Evolutionary conservation across 1,140 invertebrate species (phyloP), one percentile per base, ranked within the genome.

Genomic region (Solenopsis invicta): DNA sequence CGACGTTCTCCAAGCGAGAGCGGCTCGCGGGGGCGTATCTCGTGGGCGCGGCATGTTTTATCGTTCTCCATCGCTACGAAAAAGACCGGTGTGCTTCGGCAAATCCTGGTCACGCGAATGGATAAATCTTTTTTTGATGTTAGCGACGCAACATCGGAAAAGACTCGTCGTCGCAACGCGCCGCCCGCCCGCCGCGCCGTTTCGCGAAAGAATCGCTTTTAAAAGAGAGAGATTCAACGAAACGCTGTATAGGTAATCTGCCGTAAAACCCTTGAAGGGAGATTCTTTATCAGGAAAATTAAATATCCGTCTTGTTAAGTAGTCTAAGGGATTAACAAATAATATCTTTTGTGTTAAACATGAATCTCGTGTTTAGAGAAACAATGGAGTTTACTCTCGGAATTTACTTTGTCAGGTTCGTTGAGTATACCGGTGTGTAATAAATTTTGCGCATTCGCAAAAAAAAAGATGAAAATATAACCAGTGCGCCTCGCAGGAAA

Each of bases 21-120:
- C 41, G 59, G 21, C 41, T 77, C 41, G 56, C 75, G 75, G 24
- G 24, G 76, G 41, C 72, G 72, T 75, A 75, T 29, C 34, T 74
- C 71, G 72, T 56, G 72, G 52, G 72, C 18, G 41, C 59, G 59
- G 24, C 41, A 62, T 62, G 21, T 66, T 78, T 78, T 66, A 78
- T 78, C 75, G 59, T 66, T 78, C 24, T 10, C 45, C 59, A 66
- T 78, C 41, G 59, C 24, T 62, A n/a, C 2, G 76, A 78, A 66
- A 78, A 78, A 66, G 24, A 12, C 76, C 24, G 59, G 41, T 66
- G 21, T 66, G 52, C 66, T 29, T 37, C 45, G 41, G 37, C 76
- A 78, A 78, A 78, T 78, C 41, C 41, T 64, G 24, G 76, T 50
- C 41, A 78, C 59, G 24, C 61, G 41, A 18, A 66, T 78, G 41